These are phyloP conservation scores for Oryzias dopingdopingensis DNA, from an alignment of 2,797 vertebrate species.

Conservation along the genomic window DNA sequence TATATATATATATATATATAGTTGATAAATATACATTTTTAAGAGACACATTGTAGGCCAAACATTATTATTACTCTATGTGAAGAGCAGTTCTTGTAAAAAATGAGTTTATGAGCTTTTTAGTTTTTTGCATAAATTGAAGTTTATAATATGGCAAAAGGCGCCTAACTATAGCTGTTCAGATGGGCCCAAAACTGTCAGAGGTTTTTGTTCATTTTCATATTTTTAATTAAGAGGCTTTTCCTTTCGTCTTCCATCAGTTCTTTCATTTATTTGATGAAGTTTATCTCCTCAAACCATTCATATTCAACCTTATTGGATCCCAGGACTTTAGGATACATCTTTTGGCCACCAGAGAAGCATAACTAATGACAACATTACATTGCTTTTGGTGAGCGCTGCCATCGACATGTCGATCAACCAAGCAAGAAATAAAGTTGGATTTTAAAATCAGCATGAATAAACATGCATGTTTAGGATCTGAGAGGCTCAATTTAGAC, in stretches of 20 bases:
- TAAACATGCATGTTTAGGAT: slow-evolving; percentile 68
- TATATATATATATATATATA: too few relatives aligned
- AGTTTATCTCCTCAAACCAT: slow-evolving; percentile 80
- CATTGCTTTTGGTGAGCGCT: slow-evolving; percentile 72
- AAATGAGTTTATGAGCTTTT: slow-evolving; percentile 35
- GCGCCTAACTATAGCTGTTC: slow-evolving; percentile 51
- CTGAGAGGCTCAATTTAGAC: slow-evolving; percentile 26
- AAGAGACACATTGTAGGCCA: too few relatives aligned
- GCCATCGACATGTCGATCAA: slow-evolving; percentile 77
- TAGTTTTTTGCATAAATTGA: slow-evolving; percentile 41
- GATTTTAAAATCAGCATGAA: slow-evolving; percentile 78
- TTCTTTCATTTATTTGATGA: slow-evolving; percentile 71
- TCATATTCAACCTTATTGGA: slow-evolving; percentile 73
- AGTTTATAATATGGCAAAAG: slow-evolving; percentile 37
- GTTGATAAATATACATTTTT: too few relatives aligned
- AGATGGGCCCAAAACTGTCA: slow-evolving; percentile 58
- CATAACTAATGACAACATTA: slow-evolving; percentile 84
- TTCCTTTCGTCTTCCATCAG: slow-evolving; percentile 65
- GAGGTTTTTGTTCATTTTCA: slow-evolving; percentile 80
- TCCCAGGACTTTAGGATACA: slow-evolving; percentile 72
- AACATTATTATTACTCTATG: background rate
- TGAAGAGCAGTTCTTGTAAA: slow-evolving; percentile 18
- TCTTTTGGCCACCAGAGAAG: slow-evolving; percentile 80
- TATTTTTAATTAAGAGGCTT: slow-evolving; percentile 80
- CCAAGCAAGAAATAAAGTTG: slow-evolving; percentile 82